Conservation (phyloP, 2,113 vertebrate species). For the Lipophrys pholis region DNA sequence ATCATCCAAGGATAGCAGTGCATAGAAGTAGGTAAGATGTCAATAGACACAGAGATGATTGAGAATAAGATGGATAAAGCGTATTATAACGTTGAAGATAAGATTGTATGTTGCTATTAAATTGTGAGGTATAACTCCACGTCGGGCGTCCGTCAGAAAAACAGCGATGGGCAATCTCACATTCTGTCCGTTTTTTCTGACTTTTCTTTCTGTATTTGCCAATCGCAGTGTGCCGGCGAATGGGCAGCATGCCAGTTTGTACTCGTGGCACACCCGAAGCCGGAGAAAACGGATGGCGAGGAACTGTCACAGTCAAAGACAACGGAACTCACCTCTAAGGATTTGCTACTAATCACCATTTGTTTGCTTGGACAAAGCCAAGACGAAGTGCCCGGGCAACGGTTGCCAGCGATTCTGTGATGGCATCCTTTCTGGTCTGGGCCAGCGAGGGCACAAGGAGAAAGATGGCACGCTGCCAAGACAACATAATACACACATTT, state of each 20-base stretch:
- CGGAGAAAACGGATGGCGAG: conserved; percentile 31
- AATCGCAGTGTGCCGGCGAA: conserved; percentile 61
- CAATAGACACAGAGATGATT: conserved; percentile 53
- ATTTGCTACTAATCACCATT: conserved; percentile 65
- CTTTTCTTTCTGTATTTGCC: conserved; percentile 45
- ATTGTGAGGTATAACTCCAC: conserved; percentile 13
- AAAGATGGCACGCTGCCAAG: conserved; percentile 76
- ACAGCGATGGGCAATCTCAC: conserved; percentile 23
- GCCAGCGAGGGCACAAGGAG: conserved; percentile 54
- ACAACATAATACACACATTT: conserved; percentile 58
- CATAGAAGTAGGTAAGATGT: conserved; percentile 51
- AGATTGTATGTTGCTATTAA: conserved; percentile 33
- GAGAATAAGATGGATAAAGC: conserved; percentile 39
- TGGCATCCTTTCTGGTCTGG: conserved; percentile 68
- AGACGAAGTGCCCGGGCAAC: conserved; percentile 64
- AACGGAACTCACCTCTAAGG: conserved; percentile 66
- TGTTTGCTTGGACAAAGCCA: conserved; percentile 73
- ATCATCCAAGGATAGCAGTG: conserved; percentile 38
- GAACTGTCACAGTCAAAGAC: conserved; percentile 48
- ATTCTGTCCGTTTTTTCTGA: conserved; percentile 15
- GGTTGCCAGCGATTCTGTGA: conserved; percentile 64
- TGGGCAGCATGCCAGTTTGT: conserved; percentile 62
- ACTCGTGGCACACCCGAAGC: conserved; percentile 32
- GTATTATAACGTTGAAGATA: conserved; percentile 30
- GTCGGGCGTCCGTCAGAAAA: conserved; percentile 28